Evolutionary conservation across 2,113 vertebrate species (phyloP).

Genomic region (Hystrix brachyura): DNA sequence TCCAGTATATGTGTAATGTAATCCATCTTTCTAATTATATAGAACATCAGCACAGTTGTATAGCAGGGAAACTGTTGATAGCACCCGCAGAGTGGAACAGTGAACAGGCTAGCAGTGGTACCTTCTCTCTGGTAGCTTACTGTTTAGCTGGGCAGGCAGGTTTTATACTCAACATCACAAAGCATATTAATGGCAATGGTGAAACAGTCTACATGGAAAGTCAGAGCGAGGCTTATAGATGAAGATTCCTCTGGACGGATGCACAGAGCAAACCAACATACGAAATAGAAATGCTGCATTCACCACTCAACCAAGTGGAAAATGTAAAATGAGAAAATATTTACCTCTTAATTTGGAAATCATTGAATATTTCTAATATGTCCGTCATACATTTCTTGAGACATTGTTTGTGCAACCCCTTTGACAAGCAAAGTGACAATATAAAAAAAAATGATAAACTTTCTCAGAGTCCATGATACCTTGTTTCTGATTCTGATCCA

Average conservation of each 20-base stretch:
- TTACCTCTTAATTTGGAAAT: neutral
- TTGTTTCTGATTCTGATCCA: neutral
- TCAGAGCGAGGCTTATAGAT: neutral
- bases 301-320: neutral
- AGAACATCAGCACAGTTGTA: neutral
- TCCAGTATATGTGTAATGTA: neutral
- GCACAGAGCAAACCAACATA: neutral
- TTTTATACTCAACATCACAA: neutral
- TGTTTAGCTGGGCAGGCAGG: neutral
- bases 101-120: neutral
- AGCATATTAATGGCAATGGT: neutral
- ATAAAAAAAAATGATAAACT: neutral
- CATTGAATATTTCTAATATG: neutral
- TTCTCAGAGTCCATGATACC: neutral
- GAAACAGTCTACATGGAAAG: neutral
- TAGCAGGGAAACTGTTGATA: neutral
- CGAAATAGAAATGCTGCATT: neutral
- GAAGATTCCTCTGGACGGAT: neutral
- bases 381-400: neutral
- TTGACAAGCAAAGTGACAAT: constrained; percentile 1
- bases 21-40: neutral
- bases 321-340: constrained; percentile 6
- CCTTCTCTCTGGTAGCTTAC: neutral
- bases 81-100: neutral
- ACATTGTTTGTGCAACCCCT: neutral